Conservation (phyloP, 2,888 invertebrate species). For the Marronus borbonicus region DNA sequence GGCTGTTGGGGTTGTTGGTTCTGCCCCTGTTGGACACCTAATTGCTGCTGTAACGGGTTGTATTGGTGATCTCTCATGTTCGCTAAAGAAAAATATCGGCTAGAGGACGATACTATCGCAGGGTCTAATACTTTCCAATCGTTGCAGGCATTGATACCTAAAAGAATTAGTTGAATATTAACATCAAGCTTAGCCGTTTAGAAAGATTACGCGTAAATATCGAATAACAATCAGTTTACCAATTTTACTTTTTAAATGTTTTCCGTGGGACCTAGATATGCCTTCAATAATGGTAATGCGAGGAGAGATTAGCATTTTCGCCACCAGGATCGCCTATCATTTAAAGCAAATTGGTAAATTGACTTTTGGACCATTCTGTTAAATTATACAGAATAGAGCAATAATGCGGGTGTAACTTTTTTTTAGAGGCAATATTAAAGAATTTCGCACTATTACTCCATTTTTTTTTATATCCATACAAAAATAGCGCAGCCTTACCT, state of each 20-base stretch:
- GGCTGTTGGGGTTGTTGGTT: slow-evolving; percentile 57
- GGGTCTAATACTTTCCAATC: slow-evolving; percentile 96
- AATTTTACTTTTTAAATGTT: no score
- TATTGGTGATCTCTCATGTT: slow-evolving; percentile 65
- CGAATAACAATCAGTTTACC: background rate
- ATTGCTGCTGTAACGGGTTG: slow-evolving; percentile 51
- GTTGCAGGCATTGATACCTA: slow-evolving; percentile 75
- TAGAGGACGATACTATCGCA: slow-evolving; percentile 88
- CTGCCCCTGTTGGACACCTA: slow-evolving; percentile 53
- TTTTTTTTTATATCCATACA: background rate
- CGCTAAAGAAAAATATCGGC: slow-evolving; percentile 73
- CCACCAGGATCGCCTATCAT: no score
- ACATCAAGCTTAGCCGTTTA: slow-evolving; percentile 31
- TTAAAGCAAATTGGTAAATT: no score
- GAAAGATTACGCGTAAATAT: no score
- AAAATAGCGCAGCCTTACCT: slow-evolving; percentile 61
- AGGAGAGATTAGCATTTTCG: no score
- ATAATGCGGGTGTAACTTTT: no score
- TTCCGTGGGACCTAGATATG: no score
- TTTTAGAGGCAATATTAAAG: no score
- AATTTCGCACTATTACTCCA: no score
- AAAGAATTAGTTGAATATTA: slow-evolving; percentile 45
- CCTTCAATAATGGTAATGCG: no score
- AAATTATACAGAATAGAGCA: no score
- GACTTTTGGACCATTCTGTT: no score